Base-by-base conservation (phyloP, 2,888 invertebrate genomes). In the Phortica magna region DNA sequence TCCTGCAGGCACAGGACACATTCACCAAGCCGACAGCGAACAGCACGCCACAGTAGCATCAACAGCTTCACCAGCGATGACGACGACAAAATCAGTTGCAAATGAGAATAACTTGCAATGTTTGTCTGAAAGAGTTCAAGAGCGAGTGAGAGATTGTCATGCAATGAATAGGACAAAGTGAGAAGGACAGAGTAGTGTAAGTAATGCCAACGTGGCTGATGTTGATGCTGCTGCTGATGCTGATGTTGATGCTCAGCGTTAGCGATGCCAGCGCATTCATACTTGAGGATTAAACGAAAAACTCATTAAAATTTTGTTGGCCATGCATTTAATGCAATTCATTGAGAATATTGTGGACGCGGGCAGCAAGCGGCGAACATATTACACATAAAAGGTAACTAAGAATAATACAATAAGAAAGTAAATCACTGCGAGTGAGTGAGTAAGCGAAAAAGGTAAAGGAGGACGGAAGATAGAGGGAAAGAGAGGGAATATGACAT, bases 261-360 rank as follows among this genome's bases (percentile, higher is more conserved):
- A 31, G 31, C 31, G 48, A 48, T 48, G 78, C 80, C 78, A 80
- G 81, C 83, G 83, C 85, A 82, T 87, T 87, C 87, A 87, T 80
- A 87, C 85, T 87, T 87, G 82, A 85, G 84, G 85, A 85, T 85
- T 85, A 85, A 87, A 82, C 81, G 89, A 84, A 88, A 85, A 87
- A 89, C 89, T 88, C 88, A 88, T 88, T 88, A 88, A 89, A 88
- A 88, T 87, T 87, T 85, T 87, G 88, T 85, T 84, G 83, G 88
- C 79, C 88, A 83, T 85, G 83, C 83, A 88, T 87, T 88, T 85
- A 88, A 85, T 84, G 84, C 87, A 85, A 85, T 85, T 87, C 83
- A 83, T 84, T 87, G 87, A 80, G 72, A 59, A 61, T 57, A 12
- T 17, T 64, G 64, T 64, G 22, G 39, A 12, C 12, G 48, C 72